Base-by-base conservation (phyloP, 2,797 vertebrate genomes). In the Bucorvus abyssinicus region DNA sequence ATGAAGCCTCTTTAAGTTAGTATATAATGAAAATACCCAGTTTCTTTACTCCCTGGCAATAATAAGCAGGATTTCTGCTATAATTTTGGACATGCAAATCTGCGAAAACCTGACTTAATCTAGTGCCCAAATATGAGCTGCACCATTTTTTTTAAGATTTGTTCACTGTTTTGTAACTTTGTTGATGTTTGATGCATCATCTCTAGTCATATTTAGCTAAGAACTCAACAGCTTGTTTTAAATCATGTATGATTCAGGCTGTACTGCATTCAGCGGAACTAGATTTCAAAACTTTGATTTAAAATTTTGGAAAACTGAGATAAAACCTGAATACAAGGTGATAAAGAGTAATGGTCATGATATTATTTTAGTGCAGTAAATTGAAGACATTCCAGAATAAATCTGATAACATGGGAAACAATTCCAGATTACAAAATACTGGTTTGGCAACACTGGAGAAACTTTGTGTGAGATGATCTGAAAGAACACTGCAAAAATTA, bases 351-450 rank as follows among this genome's bases (percentile, higher is more conserved):
- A 45, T 30, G 29, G 38, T 38, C 32, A 50, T 67, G 74, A 40
- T 86, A 40, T 74, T 90, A 76, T 80, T 68, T 87, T 82, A 47
- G 21, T 50, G n/a, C 13, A 74, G 34, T 74, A 92, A 95, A 87
- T 90, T 87, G 76, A 92, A 93, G 52, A 69, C 24, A 57, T 79
- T 77, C 45, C 44, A 87, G 60, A 81, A 94, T 52, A 57, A 78
- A 77, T 45, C 40, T 91, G 70, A 83, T 91, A 80, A 70, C 22
- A 50, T 4, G 19, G 20, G 17, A 88, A 94, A 78, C 32, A 64
- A 86, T 90, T 93, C 94, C 67, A 90, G 52, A 38, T 90, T 82
- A 94, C 47, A 80, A 87, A 77, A 19, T 63, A 56, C 49, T 80
- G 29, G 5, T 14, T 81, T 69, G n/a, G 32, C 15, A 85, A 24